Base-by-base conservation (phyloP, 2,888 invertebrate genomes). In the Agrochola lota region DNA sequence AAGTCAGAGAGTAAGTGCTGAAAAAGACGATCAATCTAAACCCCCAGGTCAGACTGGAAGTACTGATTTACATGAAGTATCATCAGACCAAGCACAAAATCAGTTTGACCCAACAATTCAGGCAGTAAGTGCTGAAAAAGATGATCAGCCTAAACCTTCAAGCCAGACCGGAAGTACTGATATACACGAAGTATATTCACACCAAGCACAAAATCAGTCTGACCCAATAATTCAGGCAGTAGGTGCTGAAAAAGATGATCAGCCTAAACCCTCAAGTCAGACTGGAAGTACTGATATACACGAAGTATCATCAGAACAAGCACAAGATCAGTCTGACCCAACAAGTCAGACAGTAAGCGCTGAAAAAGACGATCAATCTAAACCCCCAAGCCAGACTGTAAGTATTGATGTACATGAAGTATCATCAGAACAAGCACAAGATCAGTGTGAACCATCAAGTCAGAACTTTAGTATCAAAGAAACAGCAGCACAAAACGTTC, bases 391-490 rank as follows among this genome's bases (percentile, higher is more conserved):
- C 12, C 62, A 63, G 26, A 23, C 43, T 69, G 69, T 12, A 63
- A 69, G 26, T 49, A 57, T 57, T 40, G 40, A 59, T 43, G 17
- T 40, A 40, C 57, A 35, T 1, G 63, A 71, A 57, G 26, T 5
- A 63, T 59, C 23, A 40, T 63, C 52, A 52, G 30, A 17, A n/a
- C 71, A 30, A 57, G 9, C 40, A 0, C 7, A 7, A 40, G 40
- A n/a, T 55, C 55, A 69, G 55, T 35, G 17, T n/a, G n/a, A 35
- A 12, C n/a, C 9, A 60, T 57, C 66, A 26, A 40, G 11, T n/a
- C 64, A 78, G 30, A 52, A 67, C 20, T 12, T n/a, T 12, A 60
- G 30, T 57, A 62, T 30, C 6, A 49, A 57, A 67, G 49, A 71
- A 35, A 40, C 66, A 30, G 26, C 17, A 71, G 43, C n/a, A 35